Base-by-base conservation (phyloP, 2,797 vertebrate genomes). In the Anguilla pacifica region DNA sequence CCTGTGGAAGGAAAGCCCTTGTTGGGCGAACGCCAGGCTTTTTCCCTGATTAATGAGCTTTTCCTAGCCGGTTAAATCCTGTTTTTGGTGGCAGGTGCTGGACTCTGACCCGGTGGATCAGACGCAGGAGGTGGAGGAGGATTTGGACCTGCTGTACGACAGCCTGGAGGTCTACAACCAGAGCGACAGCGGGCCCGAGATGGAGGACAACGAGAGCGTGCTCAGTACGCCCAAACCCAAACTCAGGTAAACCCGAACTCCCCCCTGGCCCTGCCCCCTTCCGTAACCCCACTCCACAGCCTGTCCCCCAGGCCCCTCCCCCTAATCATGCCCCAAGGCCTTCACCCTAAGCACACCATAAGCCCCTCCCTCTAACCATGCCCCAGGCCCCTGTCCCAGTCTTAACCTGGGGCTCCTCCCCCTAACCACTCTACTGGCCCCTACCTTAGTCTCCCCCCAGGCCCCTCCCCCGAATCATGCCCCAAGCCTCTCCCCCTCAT, bases 121-220 rank as follows among this genome's bases (percentile, higher is more conserved):
- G 89, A 91, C 92, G 0, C 92, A 93, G 86, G 94, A 95, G 88
- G 94, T 94, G 67, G 93, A 94, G 74, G 93, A 93, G 88, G 94
- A 94, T 88, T 85, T 94, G 91, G 94, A 94, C 85, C 88, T 94
- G 87, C 90, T 94, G 11, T 94, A 94, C 43, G 93, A 94, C 88
- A 94, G 94, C 70, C 89, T 94, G 89, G 94, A 94, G 89, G 93
- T 94, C n/a, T 94, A 93, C 83, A 94, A 94, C 88, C 94, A 93
- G 87, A 94, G 92, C 11, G 94, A 94, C 92, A 94, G 94, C 17
- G 94, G 93, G 0, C 93, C 93, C 2, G 94, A 94, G 88, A 90
- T 94, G 92, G 94, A 94, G 87, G 93, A 94, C 74, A 93, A 92
- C 3, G 94, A 94, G 43, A 94, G 94, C 17, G 89, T 94, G 1